A percentile compares a stretch with the other conserved stretches of the same genome.
Conservation (phyloP, 2,888 invertebrate species). For the Sminthurides aquaticus region DNA sequence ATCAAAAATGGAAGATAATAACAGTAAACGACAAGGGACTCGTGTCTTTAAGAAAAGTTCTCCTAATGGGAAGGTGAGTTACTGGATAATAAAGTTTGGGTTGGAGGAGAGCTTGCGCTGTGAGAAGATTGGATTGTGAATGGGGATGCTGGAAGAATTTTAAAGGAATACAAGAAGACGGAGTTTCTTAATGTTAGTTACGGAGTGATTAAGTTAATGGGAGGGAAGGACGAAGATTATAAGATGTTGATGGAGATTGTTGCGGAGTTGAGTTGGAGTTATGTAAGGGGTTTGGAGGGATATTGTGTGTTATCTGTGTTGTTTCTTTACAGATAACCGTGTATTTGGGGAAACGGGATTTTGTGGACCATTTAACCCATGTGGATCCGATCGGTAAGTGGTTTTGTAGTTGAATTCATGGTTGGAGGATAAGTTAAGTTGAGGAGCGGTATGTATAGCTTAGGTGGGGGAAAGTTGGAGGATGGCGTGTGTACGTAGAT, state of each 20-base stretch:
- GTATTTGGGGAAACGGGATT: constrained; percentile 79
- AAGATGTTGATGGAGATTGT: too few relatives aligned
- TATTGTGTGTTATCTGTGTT: too few relatives aligned
- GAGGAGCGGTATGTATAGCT: too few relatives aligned
- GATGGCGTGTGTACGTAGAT: too few relatives aligned
- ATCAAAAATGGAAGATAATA: constrained; percentile 35
- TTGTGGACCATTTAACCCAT: constrained; percentile 75
- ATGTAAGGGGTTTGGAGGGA: too few relatives aligned
- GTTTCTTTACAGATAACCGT: constrained; percentile 58
- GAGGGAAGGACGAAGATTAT: too few relatives aligned
- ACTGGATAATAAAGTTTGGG: too few relatives aligned
- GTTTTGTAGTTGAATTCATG: constrained; percentile 1
- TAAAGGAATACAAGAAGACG: not conserved
- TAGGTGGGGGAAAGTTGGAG: too few relatives aligned
- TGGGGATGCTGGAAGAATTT: too few relatives aligned
- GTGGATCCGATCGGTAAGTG: constrained; percentile 77
- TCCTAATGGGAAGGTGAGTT: constrained; percentile 83
- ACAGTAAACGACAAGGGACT: constrained; percentile 41
- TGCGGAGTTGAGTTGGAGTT: too few relatives aligned
- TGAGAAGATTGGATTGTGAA: too few relatives aligned
- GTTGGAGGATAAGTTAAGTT: too few relatives aligned
- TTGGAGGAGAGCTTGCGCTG: not conserved
- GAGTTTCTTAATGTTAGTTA: not conserved
- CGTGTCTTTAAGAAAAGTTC: constrained; percentile 94
- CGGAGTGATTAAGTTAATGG: not conserved